Evolutionary conservation across 1,140 invertebrate species (phyloP).

Genomic region (Cheumatopsyche charites): DNA sequence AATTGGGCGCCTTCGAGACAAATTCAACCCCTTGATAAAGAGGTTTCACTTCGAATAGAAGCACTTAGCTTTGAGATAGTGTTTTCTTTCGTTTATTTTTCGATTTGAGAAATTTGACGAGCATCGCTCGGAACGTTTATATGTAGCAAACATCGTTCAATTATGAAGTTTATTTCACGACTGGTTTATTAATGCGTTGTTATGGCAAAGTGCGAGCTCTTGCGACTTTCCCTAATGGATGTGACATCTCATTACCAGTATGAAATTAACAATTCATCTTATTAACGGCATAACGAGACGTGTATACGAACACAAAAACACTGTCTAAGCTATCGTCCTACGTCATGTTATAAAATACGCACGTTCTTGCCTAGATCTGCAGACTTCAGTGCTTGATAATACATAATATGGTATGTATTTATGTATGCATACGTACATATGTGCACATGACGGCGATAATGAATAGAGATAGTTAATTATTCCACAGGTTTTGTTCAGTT

Average conservation of each 20-base stretch:
- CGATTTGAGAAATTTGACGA: too few relatives aligned
- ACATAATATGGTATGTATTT: too few relatives aligned
- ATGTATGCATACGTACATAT: neutral
- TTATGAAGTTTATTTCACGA: slow-evolving; percentile 20
- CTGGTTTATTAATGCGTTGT: slow-evolving; percentile 19
- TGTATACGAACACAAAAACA: neutral
- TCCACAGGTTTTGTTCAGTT: slow-evolving; percentile 9
- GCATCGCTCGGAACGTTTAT: too few relatives aligned
- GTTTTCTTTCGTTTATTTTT: too few relatives aligned
- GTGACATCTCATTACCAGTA: slow-evolving; percentile 21
- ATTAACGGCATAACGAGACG: slow-evolving; percentile 12
- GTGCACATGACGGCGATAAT: slow-evolving; percentile 9
- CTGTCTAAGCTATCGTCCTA: too few relatives aligned
- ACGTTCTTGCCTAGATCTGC: too few relatives aligned
- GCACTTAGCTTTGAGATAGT: too few relatives aligned
- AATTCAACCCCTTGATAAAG: too few relatives aligned
- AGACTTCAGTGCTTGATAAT: too few relatives aligned
- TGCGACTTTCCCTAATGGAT: slow-evolving; percentile 18
- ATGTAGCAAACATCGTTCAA: neutral
- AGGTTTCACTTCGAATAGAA: too few relatives aligned
- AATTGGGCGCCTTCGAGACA: too few relatives aligned
- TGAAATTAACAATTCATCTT: slow-evolving; percentile 22
- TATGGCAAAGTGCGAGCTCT: slow-evolving; percentile 11
- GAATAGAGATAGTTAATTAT: slow-evolving; percentile 22
- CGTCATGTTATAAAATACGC: too few relatives aligned